phyloP scores from a whole-genome alignment of 2,888 invertebrate genomes.

The Caenorhabditis imperialis region DNA sequence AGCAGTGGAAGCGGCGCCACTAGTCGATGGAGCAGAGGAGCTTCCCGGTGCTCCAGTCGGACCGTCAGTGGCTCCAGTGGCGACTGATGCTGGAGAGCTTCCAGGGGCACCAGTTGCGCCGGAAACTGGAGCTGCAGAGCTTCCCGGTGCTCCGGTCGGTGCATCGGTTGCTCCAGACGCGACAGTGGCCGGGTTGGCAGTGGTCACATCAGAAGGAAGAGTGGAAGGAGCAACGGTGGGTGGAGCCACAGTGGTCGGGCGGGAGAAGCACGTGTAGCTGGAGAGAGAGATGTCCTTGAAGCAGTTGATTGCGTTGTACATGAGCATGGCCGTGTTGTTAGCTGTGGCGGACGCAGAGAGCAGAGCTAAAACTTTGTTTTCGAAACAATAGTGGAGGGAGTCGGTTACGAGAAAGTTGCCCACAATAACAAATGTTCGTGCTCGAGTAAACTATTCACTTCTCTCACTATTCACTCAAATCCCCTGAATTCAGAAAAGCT shows the following conservation, averaged over 20 bases:
- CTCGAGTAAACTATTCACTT: no score
- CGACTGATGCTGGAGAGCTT: no score
- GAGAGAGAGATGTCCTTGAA: slow-evolving; percentile 3
- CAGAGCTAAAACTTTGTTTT: slow-evolving; percentile 17
- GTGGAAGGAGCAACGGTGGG: slow-evolving; percentile 5
- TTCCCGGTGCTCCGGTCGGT: background rate
- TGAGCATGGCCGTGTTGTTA: slow-evolving; percentile 8
- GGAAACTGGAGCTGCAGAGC: slow-evolving; percentile 1
- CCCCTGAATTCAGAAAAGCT: no score
- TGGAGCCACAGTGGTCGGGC: slow-evolving; percentile 31
- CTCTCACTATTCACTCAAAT: no score
- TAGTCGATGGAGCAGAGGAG: background rate
- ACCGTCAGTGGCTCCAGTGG: no score
- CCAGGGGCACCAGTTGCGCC: no score
- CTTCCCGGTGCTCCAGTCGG: background rate
- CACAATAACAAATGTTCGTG: no score
- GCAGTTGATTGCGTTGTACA: slow-evolving; percentile 31
- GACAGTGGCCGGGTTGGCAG: slow-evolving; percentile 15
- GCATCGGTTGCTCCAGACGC: slow-evolving; percentile 7
- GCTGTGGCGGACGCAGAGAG: slow-evolving; percentile 10
- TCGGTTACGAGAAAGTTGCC: no score
- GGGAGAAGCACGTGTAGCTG: slow-evolving; percentile 32
- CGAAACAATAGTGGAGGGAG: no score
- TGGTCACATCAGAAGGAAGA: slow-evolving; percentile 13
- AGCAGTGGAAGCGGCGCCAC: background rate